Evolutionary conservation across 2,888 invertebrate genomes (phyloP).

Genomic region (Gryllus longicercus): DNA sequence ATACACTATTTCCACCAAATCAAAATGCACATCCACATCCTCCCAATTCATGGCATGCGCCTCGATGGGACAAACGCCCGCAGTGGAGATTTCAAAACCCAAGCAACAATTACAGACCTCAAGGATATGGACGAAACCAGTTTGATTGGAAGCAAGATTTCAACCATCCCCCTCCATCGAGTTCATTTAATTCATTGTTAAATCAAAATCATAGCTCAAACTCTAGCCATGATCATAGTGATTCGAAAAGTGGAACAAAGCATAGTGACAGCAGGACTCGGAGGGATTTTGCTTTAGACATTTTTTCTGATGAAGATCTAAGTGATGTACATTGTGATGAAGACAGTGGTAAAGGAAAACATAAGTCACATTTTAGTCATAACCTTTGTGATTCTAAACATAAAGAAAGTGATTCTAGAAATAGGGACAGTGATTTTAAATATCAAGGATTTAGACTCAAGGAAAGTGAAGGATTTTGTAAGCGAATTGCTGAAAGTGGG

Average conservation of each 20-base stretch:
- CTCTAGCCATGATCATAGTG: background rate
- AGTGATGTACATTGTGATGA: background rate
- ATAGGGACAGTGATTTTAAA: background rate
- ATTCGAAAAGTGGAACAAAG: no score
- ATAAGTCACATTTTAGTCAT: background rate
- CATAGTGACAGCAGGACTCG: no score
- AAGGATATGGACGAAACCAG: background rate
- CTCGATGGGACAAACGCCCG: background rate
- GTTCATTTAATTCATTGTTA: background rate
- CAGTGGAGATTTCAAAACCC: background rate
- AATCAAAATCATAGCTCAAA: background rate
- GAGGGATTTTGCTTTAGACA: no score
- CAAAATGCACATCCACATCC: background rate
- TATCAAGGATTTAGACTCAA: no score
- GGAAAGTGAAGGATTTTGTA: no score
- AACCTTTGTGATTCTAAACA: background rate
- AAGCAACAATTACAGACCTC: background rate
- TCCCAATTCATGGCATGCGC: background rate
- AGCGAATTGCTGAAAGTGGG: no score
- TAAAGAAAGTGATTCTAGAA: slow-evolving; percentile 1
- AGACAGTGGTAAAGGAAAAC: background rate
- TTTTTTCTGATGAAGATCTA: background rate
- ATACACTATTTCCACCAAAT: background rate
- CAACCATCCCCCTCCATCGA: background rate
- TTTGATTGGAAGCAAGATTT: background rate